phyloP scores from a whole-genome alignment of 2,888 invertebrate genomes.

The Dryocosmus kuriphilus region DNA sequence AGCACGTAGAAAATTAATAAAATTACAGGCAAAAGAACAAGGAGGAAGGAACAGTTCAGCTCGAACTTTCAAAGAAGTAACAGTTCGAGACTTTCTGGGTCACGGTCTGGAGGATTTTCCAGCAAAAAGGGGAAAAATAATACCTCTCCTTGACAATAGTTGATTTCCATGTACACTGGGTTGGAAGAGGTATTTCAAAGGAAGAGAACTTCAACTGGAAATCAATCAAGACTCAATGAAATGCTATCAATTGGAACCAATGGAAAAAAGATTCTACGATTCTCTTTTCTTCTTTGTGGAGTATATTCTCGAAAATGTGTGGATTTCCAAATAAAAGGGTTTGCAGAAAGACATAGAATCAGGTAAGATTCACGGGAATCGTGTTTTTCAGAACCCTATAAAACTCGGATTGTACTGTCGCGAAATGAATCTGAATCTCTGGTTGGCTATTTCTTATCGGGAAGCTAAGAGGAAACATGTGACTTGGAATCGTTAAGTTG shows the following conservation, averaged over 20 bases:
- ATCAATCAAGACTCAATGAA: conserved; percentile 13
- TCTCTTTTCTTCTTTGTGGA: background rate
- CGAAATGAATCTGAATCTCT: conserved; percentile 32
- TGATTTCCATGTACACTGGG: background rate
- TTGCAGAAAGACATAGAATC: background rate
- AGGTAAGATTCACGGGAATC: conserved; percentile 41
- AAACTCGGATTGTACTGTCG: conserved; percentile 43
- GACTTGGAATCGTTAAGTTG: conserved; percentile 41
- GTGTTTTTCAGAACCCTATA: conserved; percentile 32
- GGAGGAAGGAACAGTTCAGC: background rate
- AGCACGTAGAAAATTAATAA: conserved; percentile 39
- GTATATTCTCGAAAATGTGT: conserved; percentile 4
- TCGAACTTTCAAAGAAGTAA: background rate
- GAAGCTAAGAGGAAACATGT: conserved; percentile 39
- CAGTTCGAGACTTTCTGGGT: conserved; percentile 8
- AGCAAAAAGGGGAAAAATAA: background rate
- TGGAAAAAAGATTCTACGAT: background rate
- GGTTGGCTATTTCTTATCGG: conserved; percentile 30
- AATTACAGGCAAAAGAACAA: conserved; percentile 19
- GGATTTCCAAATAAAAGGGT: background rate
- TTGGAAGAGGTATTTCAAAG: background rate
- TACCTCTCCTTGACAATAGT: background rate
- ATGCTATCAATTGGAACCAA: background rate
- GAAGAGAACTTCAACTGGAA: background rate
- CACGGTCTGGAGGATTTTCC: background rate